Evolutionary conservation across 2,113 vertebrate genomes (phyloP).

Genomic region (Regulus satrapa): DNA sequence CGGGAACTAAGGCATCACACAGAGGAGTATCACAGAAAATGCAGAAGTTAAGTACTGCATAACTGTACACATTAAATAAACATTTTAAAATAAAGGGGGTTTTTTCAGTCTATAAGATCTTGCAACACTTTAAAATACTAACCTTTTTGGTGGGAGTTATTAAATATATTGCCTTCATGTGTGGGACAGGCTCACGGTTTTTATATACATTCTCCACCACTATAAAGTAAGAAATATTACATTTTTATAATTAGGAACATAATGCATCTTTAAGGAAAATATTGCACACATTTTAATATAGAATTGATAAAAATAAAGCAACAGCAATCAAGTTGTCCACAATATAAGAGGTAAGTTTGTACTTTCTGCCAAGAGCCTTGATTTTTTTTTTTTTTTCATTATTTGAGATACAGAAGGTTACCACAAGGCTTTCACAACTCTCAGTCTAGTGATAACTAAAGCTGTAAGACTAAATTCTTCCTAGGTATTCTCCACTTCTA

Average conservation of each 20-base stretch:
- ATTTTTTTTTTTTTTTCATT: background rate
- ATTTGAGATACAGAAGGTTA: background rate
- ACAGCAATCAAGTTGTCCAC: background rate
- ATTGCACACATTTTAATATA: background rate
- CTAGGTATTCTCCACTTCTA: background rate
- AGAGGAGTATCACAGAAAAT: background rate
- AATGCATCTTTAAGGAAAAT: background rate
- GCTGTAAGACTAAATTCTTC: background rate
- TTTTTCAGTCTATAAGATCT: background rate
- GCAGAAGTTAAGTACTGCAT: background rate
- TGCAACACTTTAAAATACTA: slow-evolving; percentile 14
- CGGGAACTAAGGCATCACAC: background rate
- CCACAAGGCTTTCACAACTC: background rate
- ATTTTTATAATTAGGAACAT: background rate
- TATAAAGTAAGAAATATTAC: slow-evolving; percentile 56
- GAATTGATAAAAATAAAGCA: background rate
- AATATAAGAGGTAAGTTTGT: background rate
- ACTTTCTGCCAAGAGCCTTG: background rate
- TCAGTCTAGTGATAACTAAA: background rate
- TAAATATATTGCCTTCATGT: slow-evolving; percentile 96
- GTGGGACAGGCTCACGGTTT: slow-evolving; percentile 87
- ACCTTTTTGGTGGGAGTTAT: slow-evolving; percentile 90
- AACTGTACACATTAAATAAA: background rate
- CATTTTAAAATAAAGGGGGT: background rate
- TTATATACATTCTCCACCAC: slow-evolving; percentile 94